Base-by-base conservation (phyloP, 2,797 vertebrate species). In the Psittacula echo region DNA sequence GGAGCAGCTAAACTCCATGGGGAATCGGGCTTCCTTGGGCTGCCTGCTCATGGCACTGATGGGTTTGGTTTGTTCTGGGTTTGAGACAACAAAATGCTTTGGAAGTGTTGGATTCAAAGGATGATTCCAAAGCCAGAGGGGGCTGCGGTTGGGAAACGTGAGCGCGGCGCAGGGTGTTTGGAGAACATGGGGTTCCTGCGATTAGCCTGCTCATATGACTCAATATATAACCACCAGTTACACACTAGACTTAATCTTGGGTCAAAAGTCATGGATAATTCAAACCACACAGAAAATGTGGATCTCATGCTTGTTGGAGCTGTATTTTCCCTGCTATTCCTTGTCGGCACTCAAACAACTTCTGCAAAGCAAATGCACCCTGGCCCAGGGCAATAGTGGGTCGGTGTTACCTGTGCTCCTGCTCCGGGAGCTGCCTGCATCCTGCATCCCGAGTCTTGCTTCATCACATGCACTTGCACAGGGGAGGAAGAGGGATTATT, bases 211-310 rank as follows among this genome's bases (percentile, higher is more conserved):
- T 94, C 84, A 30, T 34, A 48, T 95, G 95, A 95, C 90, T 96
- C 93, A 87, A 87, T 92, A 44, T 90, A 87, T 89, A 96, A 94
- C 93, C 81, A 89, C 77, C 86, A 89, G 94, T 97, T 96, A 96
- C 91, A 96, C 91, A 92, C 81, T 78, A 92, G 74, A 96, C 94
- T 96, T 95, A 92, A 97, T 94, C 95, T 94, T 71, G 88, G 96
- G 96, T 92, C 96, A 96, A 80, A 95, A 96, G 96, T 95, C 94
- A 90, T 10, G 86, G 94, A 93, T 95, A 90, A 90, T 93, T 94
- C 93, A 85, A 95, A 91, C 78, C 88, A 65, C 11, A 5, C 68
- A 92, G 91, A 90, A 92, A 93, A 90, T 48, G 78, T 87, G 61
- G 56, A 37, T 68, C 3, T 10, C 93, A 18, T 32, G 29, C 71